Base-by-base conservation (phyloP, 2,888 invertebrate species). In the Athalia cordata region DNA sequence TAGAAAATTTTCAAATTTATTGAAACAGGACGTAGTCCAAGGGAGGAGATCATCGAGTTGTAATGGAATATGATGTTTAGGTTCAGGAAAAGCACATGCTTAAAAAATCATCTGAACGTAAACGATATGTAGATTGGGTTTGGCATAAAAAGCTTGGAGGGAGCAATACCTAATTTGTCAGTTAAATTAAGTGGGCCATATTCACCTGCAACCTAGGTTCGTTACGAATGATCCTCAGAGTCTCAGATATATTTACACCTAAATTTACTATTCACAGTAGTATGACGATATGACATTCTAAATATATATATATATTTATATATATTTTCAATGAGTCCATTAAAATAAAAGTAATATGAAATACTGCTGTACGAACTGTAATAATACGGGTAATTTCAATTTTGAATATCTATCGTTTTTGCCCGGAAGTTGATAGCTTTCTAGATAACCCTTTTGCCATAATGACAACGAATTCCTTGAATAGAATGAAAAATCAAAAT, bases 201-300 rank as follows among this genome's bases (percentile, higher is more conserved):
- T 55, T 52, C 59, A 59, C 8, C 59, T 29, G 45, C n/a, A 59
- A 45, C 59, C 62, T 77, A 77, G 67, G 77, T 76, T 79, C 72
- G 74, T 55, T 78, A 79, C 75, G 47, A 79, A 64, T 81, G 77
- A 72, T 79, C 64, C 78, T 72, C 76, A 83, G 79, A 47, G 55
- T 68, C 55, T 29, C 43, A 68, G 78, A 86, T 84, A 83, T 85
- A 86, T 85, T 83, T 85, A 85, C 85, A 86, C 70, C 78, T 83
- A 82, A 82, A 82, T 78, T 83, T 82, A 81, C 80, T 85, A 86
- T 85, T 80, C 85, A 85, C 85, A 86, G 49, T 81, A 78, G 75
- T 81, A 83, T 82, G 83, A 84, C 78, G 81, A 81, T 83, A 82
- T 77, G 80, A 66, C 29, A 70, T 76, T 47, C 67, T 76, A 65